phyloP scores from a whole-genome alignment of 2,113 vertebrate genomes.

The Hiodon alosoides region DNA sequence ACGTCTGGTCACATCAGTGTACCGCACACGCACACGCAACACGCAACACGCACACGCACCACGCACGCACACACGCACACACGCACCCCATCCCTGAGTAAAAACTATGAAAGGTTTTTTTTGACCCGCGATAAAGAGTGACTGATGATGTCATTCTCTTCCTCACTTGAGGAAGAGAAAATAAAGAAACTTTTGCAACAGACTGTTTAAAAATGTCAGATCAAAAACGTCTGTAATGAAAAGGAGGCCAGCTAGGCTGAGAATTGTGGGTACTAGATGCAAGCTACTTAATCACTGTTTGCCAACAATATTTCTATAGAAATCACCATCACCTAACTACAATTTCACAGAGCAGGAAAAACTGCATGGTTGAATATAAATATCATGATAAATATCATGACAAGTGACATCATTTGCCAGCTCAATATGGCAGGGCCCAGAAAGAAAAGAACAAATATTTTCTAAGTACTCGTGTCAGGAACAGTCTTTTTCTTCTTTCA shows the following conservation, averaged over 20 bases:
- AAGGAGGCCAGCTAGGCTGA: too few relatives aligned
- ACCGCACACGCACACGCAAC: slow-evolving; percentile 38
- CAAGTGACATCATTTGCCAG: slow-evolving; percentile 63
- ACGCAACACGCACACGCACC: background rate
- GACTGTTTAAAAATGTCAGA: background rate
- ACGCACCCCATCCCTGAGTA: slow-evolving; percentile 73
- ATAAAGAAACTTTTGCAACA: background rate
- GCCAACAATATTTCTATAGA: too few relatives aligned
- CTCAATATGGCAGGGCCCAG: slow-evolving; percentile 55
- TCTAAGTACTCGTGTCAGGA: slow-evolving; percentile 61
- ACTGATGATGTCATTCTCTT: slow-evolving; percentile 58
- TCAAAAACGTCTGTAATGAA: background rate
- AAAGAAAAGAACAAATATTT: slow-evolving; percentile 48
- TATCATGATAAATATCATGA: slow-evolving; percentile 22
- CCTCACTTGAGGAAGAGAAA: slow-evolving; percentile 1
- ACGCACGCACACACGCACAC: background rate
- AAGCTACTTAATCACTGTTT: background rate
- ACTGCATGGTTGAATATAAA: background rate
- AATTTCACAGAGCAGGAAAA: background rate
- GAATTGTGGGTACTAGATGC: background rate
- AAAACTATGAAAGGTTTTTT: slow-evolving; percentile 68
- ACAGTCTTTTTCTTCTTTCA: slow-evolving; percentile 57
- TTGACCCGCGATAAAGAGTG: slow-evolving; percentile 59
- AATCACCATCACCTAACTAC: too few relatives aligned
- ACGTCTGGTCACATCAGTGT: slow-evolving; percentile 73